phyloP scores from a whole-genome alignment of 2,113 vertebrate species.

The Polypterus senegalus region DNA sequence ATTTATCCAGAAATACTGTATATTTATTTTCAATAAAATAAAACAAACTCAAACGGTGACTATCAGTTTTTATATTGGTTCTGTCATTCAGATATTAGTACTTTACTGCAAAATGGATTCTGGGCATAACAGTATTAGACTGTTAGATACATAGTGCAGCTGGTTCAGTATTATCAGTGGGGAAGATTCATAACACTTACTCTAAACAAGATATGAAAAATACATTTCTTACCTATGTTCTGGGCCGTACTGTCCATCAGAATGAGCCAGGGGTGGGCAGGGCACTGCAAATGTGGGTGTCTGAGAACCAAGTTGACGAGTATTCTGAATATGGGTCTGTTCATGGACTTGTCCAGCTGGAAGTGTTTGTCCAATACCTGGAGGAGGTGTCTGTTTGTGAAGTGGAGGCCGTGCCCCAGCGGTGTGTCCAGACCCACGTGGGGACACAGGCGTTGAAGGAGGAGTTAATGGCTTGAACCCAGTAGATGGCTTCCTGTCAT shows the following conservation, averaged over 20 bases:
- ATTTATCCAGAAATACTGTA: no score
- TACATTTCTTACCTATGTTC: constrained; percentile 72
- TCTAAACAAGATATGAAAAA: no score
- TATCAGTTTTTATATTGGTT: no score
- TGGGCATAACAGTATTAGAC: no score
- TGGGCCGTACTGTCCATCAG: constrained; percentile 60
- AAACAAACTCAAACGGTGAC: no score
- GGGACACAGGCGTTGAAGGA: constrained; percentile 71
- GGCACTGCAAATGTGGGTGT: constrained; percentile 72
- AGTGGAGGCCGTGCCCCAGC: constrained; percentile 25
- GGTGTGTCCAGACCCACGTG: constrained; percentile 37
- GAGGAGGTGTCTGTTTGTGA: constrained; percentile 37
- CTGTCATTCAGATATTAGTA: no score
- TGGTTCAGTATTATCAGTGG: no score
- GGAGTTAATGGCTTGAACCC: constrained; percentile 92
- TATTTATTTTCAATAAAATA: no score
- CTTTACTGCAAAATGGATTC: no score
- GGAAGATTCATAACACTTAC: no score
- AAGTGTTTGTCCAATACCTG: constrained; percentile 33
- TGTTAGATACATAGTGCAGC: no score
- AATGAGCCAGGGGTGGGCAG: constrained; percentile 63
- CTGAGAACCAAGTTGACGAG: constrained; percentile 34
- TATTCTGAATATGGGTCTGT: constrained; percentile 37
- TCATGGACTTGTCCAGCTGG: constrained; percentile 28
- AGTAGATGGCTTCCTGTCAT: constrained; percentile 73